Base-by-base conservation (phyloP, 2,113 vertebrate species). In the Mirza zaza region DNA sequence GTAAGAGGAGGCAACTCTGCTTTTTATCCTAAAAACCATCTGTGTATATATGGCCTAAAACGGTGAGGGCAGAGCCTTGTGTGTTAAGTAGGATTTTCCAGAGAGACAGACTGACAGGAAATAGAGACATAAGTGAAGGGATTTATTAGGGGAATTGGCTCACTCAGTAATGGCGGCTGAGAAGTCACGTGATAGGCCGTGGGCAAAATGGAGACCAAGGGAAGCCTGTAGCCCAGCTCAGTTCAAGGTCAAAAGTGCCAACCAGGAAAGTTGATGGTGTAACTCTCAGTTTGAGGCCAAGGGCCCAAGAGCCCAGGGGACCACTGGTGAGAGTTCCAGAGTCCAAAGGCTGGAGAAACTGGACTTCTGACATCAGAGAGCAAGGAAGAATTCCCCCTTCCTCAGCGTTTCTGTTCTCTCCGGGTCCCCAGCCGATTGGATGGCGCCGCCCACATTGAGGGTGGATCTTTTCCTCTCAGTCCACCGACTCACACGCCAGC, bases 41-140 rank as follows among this genome's bases (percentile, higher is more conserved):
- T n/a, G 34, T 20, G 3, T 76, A 71, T 14, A 55, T 13, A 45
- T 27, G 67, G 42, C 20, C 59, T 18, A 15, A 87, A 73, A 63
- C 0, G 0, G 4, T 0, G 20, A 68, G 21, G 11, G 0, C 68
- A 76, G 76, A 76, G n/a, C 52, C 55, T 7, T 20, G 50, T 57
- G 20, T 55, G 21, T 23, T 34, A 15, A 21, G 20, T 45, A 45
- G 45, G 45, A 3, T 25, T 80, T 80, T 80, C 34, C 52, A 80
- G 50, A 48, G 73, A 34, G 45, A 50, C 8, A 52, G 48, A 77
- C 75, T 77, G 29, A 34, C 18, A 77, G 32, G 32, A 52, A 9
- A 52, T n/a, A 52, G 1, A n/a, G 45, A 77, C 20, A 7, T 13
- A 52, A 34, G 75, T 52, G 75, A 77, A 20, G 15, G 18, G 17